phyloP scores from a whole-genome alignment of 2,888 invertebrate species.

The Caenorhabditis macrosperma region DNA sequence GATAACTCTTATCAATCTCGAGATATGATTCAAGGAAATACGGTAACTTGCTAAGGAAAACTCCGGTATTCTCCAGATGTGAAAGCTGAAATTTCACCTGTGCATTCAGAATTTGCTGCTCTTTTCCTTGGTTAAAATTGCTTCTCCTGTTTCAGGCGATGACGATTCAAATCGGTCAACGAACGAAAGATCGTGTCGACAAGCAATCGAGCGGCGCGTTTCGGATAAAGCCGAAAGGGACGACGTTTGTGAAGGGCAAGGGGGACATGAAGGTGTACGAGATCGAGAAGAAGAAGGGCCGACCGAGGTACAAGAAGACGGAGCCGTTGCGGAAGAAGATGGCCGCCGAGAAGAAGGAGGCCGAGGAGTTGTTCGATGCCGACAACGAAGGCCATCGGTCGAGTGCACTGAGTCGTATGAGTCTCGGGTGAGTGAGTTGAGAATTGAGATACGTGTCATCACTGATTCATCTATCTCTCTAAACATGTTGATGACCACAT shows the following conservation, averaged over 20 bases:
- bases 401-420: conserved; percentile 64
- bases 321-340: conserved; percentile 51
- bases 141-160: conserved; percentile 67
- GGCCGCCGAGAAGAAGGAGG: conserved; percentile 44
- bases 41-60: no score
- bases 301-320: conserved; percentile 47
- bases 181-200: conserved; percentile 67
- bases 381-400: conserved; percentile 51
- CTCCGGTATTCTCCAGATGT: no score
- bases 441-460: not conserved
- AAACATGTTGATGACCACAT: not conserved
- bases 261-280: conserved; percentile 52
- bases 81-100: no score
- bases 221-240: conserved; percentile 47
- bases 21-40: no score
- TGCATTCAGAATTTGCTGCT: no score
- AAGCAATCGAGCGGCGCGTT: conserved; percentile 59
- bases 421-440: conserved; percentile 46
- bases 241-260: conserved; percentile 43
- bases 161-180: conserved; percentile 69
- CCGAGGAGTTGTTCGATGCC: conserved; percentile 51
- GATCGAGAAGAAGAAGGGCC: conserved; percentile 51
- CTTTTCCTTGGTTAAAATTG: no score
- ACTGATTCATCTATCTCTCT: conserved; percentile 32
- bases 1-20: no score